Conservation (phyloP, 2,888 invertebrate genomes). For the Trichogramma evanescens region DNA sequence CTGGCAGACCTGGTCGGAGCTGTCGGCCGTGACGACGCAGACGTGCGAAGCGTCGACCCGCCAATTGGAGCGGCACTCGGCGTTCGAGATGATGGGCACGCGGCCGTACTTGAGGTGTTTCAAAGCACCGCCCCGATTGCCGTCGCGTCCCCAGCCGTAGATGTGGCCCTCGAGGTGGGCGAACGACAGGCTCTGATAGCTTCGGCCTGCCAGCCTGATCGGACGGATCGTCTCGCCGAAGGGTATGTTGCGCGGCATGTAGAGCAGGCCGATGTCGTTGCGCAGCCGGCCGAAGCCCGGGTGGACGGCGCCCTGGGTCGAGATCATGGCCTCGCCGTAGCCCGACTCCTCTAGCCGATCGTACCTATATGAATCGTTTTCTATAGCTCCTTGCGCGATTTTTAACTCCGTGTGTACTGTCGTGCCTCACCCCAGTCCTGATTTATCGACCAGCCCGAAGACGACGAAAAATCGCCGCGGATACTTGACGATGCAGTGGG, state of each 20-base stretch:
- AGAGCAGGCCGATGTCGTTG: constrained; percentile 29
- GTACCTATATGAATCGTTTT: constrained; percentile 7
- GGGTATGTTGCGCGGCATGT: constrained; percentile 28
- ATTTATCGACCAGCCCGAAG: constrained; percentile 27
- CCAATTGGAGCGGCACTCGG: constrained; percentile 25
- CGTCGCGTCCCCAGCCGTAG: constrained; percentile 29
- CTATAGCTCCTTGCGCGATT: background rate
- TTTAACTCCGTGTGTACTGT: no score
- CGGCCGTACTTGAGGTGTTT: constrained; percentile 23
- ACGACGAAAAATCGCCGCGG: constrained; percentile 24
- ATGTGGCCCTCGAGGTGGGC: constrained; percentile 5
- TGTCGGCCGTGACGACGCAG: constrained; percentile 24
- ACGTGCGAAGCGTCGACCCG: constrained; percentile 16
- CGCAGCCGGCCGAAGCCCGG: constrained; percentile 15
- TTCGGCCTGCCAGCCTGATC: constrained; percentile 19
- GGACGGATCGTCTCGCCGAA: constrained; percentile 24
- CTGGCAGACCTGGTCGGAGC: constrained; percentile 26
- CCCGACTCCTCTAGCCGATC: constrained; percentile 11
- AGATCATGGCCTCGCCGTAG: constrained; percentile 27
- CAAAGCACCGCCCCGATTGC: background rate
- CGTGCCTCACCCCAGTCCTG: constrained; percentile 17
- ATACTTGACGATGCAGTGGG: constrained; percentile 23
- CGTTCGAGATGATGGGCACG: constrained; percentile 23
- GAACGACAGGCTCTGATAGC: background rate
- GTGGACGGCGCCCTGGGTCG: constrained; percentile 21